phyloP scores from a whole-genome alignment of 30 jellyfish, hydroid and myxozoan genomes.

The Pseudorhiza aurosa region DNA sequence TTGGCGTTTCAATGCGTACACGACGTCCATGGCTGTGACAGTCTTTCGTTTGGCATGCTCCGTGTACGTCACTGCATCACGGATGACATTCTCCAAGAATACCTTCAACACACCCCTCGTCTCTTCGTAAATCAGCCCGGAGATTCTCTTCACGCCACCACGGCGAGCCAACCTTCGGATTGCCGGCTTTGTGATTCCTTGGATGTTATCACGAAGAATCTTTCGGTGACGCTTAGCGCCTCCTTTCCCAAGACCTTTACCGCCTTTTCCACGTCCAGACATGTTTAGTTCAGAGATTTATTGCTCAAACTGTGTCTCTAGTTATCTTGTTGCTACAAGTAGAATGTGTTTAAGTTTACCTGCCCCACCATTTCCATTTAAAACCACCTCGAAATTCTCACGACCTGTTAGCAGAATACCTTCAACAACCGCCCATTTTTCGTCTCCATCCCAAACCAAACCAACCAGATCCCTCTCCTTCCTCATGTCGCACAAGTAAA shows the following conservation, averaged over 20 bases:
- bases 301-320: too few relatives aligned
- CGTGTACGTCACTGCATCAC: constrained; percentile 92
- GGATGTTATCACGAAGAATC: constrained; percentile 87
- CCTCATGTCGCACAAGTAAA: too few relatives aligned
- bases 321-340: too few relatives aligned
- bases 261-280: constrained; percentile 98
- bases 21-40: constrained; percentile 94
- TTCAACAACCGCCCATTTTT: too few relatives aligned
- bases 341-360: too few relatives aligned
- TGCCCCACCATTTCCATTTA: too few relatives aligned
- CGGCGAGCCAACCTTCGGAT: constrained; percentile 93
- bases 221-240: constrained; percentile 96
- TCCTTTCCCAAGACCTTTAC: constrained; percentile 98
- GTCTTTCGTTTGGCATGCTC: constrained; percentile 95
- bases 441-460: too few relatives aligned
- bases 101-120: constrained; percentile 84
- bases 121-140: constrained; percentile 93
- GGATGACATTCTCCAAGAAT: constrained; percentile 73
- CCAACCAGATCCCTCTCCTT: too few relatives aligned
- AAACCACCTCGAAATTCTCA: too few relatives aligned
- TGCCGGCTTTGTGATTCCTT: constrained; percentile 92
- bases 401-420: too few relatives aligned
- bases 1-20: constrained; percentile 87
- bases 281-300: too few relatives aligned
- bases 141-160: constrained; percentile 92